Base-by-base conservation (phyloP, 2,888 invertebrate genomes). In the Cordilura impudica region DNA sequence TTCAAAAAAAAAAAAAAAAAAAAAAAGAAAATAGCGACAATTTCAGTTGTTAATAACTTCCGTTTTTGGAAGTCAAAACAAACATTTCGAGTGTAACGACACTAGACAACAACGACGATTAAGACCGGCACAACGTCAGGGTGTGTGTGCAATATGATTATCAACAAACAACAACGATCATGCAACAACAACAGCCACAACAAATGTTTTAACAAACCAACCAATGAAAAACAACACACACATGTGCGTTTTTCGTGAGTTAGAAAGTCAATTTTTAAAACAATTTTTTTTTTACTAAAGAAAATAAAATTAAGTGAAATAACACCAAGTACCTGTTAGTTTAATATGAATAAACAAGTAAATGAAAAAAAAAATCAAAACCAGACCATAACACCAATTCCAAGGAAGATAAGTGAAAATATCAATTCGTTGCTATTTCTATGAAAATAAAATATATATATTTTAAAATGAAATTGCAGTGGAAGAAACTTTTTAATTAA, bases 1-100 rank as follows among this genome's bases (percentile, higher is more conserved):
- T n/a, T n/a, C n/a, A n/a, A n/a, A n/a, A n/a, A n/a, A n/a, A n/a
- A n/a, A n/a, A n/a, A n/a, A n/a, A n/a, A n/a, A n/a, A n/a, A n/a
- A 39, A 39, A 26, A 26, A 26, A 39, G 35, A 39, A 21, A 72
- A 51, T 43, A 60, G 39, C 78, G 35, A 51, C 61, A 58, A 69
- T 65, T 53, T 53, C 19, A 49, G 23, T 71, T 66, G 60, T 74
- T 74, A 74, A 78, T 66, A 66, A 74, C 74, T 78, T 78, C 78
- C 78, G 78, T 66, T 74, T 63, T 39, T 18, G 21, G 39, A 21
- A 10, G 35, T 39, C n/a, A n/a, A 39, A 39, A 39, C 35, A 39
- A 39, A 39, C 35, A 35, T 63, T 31, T 39, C 21, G 63, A 49
- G 63, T 49, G 49, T 49, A 63, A 63, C 63, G 63, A 63, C 63